Base-by-base conservation (phyloP, 2,888 invertebrate species). In the Parelbella ahira region DNA sequence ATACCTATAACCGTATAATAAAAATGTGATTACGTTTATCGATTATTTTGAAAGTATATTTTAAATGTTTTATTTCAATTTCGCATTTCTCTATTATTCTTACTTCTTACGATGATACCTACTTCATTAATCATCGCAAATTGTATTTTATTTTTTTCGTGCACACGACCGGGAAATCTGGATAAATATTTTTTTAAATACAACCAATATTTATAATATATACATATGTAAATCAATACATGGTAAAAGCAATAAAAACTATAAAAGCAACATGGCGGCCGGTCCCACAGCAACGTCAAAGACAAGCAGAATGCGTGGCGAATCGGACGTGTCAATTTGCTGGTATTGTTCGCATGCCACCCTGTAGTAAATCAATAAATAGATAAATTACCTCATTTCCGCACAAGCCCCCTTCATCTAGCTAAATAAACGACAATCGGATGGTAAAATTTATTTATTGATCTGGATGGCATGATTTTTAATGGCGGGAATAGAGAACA, bases 241-340 rank as follows among this genome's bases (percentile, higher is more conserved):
- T n/a, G n/a, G n/a, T n/a, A 19, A 19, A 28, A 13, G 12, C 20
- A 21, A 23, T 29, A 29, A 29, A 38, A 29, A 15, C 10, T 12
- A 13, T 11, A 8, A 13, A 10, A 21, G 1, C 21, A 23, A 4
- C 2, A 25, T 15, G 24, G 34, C 24, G 6, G 7, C 25, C 1
- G 24, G 11, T 39, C 39, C 45, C 34, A 41, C 32, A 10, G 39
- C 12, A 25, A 21, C 30, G 12, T 36, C 36, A 36, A 44, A 19
- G 15, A 8, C 33, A 36, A 24, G 57, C 63, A 54, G 68, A 63
- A 68, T 69, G 78, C 77, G 74, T 79, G 60, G 59, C 76, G 66
- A 79, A 80, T 74, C 68, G 58, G 70, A 82, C 71, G 65, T 78
- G 77, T 82, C 83, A 83, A 83, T 84, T 83, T 83, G 68, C 59